Evolutionary conservation across 92 coral and sea anemone genomes (phyloP), one percentile per base, ranked within the genome.

Genomic region (Parazoanthus darwini): DNA sequence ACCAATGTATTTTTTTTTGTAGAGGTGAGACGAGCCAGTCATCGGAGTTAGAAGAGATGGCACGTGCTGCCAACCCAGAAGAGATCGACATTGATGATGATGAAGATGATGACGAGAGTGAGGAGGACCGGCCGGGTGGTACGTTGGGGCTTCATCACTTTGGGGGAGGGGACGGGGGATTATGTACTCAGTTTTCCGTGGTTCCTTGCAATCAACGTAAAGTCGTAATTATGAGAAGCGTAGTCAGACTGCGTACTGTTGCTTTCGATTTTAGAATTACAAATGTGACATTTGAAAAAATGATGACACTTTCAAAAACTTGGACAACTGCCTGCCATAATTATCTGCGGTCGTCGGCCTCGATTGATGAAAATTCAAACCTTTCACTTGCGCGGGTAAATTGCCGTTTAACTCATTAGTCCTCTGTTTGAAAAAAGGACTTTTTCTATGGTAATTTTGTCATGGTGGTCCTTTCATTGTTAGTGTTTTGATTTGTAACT

Each of bases 71-170:
- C 8, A 97, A 97, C 88, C 99, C 99, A 18, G 99, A 97, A 77
- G 99, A 97, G 88, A 97, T 97, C 66, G 95, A 96, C 78, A 95
- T 97, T 76, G 99, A 97, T 73, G 99, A 97, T 0, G 99, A 97
- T 10, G 98, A 96, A 0, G 98, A 97, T 4, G 99, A 95, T 26
- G 98, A 96, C 0, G 96, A 94, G 0, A 94, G 84, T 4, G 94
- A 87, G n/a, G 87, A 86, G 44, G 91, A 72, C 38, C 80, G 42
- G 36, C 88, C 79, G 33, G 75, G 51, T 10, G 58, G 54, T 73
- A 81, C 9, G 79, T 73, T 35, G 78, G 44, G 9, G 16, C 1
- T 20, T n/a, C 75, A 74, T 0, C 5, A 5, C 42, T 5, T 25
- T 25, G 70, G n/a, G 25, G 26, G 70, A 22, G 70, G 70, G 26